Base-by-base conservation (phyloP, 2,888 invertebrate species). In the Muschampia plurimacula region DNA sequence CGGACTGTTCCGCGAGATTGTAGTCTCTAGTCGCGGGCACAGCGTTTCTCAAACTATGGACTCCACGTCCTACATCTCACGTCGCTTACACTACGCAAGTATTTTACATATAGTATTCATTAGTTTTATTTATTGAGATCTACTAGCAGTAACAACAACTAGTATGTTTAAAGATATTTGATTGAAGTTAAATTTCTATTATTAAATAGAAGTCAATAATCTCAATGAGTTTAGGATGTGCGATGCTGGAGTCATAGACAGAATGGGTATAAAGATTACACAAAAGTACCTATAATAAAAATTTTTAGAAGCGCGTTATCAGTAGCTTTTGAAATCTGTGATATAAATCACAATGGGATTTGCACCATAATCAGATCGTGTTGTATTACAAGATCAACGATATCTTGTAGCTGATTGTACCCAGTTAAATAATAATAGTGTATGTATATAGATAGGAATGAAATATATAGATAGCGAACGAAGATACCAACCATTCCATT, bases 1-100 rank as follows among this genome's bases (percentile, higher is more conserved):
- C n/a, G n/a, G n/a, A 90, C 83, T 83, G 82, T 84, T 86, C 49
- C 57, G 78, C 78, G 84, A 87, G 86, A 87, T 87, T 86, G 86
- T 84, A 67, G 57, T 67, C 15, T 15, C 15, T 15, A 8, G 15
- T 15, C 8, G 15, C 41, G 63, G 8, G 28, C 77, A 77, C 81
- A 83, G 77, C 78, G 90, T 67, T 80, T 85, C 90, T 88, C 89
- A 91, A 92, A 85, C 84, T 59, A 28, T 28, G 2, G 10, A 32
- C 32, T 12, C 5, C 57, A 12, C 32, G 22, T 28, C 32, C 57
- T 59, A 28, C 28, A 32, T 59, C 32, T 59, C 28, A 8, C 2
- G 57, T 10, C 57, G 57, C 32, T 32, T 12, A 32, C 10, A 28
- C 28, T 57, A 10, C 57, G 12, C n/a, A 49, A 59, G 57, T 59